phyloP scores from a whole-genome alignment of 2,113 vertebrate species.

The Puma concolor region DNA sequence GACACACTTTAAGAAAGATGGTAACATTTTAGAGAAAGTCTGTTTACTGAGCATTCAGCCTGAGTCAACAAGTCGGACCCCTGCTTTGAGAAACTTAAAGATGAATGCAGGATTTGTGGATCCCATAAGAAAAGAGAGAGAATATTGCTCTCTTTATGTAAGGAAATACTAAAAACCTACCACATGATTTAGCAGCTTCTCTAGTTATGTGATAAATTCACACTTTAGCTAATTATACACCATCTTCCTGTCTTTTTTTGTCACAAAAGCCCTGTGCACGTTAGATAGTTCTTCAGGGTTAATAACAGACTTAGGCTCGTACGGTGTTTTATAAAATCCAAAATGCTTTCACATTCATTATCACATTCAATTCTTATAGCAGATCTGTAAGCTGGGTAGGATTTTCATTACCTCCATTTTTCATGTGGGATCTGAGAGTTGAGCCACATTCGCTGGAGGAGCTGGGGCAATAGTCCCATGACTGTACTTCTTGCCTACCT shows the following conservation, averaged over 20 bases:
- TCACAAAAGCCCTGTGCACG: not conserved
- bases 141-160: not conserved
- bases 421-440: not conserved
- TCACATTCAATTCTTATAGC: not conserved
- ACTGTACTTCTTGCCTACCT: not conserved
- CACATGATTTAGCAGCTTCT: not conserved
- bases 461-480: not conserved
- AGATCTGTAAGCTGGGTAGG: not conserved
- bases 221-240: not conserved
- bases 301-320: not conserved
- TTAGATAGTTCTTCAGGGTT: not conserved
- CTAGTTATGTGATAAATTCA: not conserved
- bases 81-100: not conserved
- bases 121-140: not conserved
- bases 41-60: not conserved
- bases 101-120: not conserved
- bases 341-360: not conserved
- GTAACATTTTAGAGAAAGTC: not conserved
- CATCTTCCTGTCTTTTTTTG: not conserved
- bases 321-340: not conserved
- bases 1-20: conserved; percentile 28
- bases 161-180: not conserved
- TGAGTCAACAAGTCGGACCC: not conserved
- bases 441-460: not conserved
- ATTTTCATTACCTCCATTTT: not conserved